Percentiles rank a stretch among this genome's conserved stretches.
These are phyloP conservation scores for Lacerta agilis DNA, from an alignment of 2,797 vertebrate species.

Conservation along the genomic window DNA sequence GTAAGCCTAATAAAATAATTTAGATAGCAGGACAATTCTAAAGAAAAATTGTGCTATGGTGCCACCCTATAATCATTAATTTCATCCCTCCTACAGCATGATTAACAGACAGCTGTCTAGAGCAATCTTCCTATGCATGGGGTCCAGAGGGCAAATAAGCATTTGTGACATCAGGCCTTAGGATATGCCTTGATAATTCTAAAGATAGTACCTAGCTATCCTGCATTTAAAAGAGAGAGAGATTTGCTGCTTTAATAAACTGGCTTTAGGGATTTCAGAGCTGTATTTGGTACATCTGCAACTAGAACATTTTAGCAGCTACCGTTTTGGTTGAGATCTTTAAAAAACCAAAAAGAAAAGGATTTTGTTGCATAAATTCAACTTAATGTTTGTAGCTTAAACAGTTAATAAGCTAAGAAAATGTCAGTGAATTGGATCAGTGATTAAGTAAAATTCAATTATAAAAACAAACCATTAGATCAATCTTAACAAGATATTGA, in stretches of 20 bases:
- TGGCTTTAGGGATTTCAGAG: neutral
- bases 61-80: neutral
- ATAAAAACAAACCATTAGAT: constrained; percentile 37
- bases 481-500: constrained; percentile 23
- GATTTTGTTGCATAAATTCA: neutral
- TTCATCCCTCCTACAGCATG: neutral
- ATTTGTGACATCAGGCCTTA: neutral
- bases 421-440: constrained; percentile 12
- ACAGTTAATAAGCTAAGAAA: neutral
- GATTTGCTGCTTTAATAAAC: neutral
- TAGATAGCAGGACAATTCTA: neutral
- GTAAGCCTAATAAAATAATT: neutral
- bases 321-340: neutral
- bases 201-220: neutral
- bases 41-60: neutral
- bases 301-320: neutral
- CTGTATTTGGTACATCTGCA: neutral
- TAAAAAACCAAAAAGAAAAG: neutral
- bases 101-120: neutral
- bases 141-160: neutral
- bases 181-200: neutral
- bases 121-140: neutral
- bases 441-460: constrained; percentile 24
- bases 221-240: neutral
- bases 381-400: neutral